Conservation (phyloP, 2,888 invertebrate genomes). For the Cephonodes hylas region DNA sequence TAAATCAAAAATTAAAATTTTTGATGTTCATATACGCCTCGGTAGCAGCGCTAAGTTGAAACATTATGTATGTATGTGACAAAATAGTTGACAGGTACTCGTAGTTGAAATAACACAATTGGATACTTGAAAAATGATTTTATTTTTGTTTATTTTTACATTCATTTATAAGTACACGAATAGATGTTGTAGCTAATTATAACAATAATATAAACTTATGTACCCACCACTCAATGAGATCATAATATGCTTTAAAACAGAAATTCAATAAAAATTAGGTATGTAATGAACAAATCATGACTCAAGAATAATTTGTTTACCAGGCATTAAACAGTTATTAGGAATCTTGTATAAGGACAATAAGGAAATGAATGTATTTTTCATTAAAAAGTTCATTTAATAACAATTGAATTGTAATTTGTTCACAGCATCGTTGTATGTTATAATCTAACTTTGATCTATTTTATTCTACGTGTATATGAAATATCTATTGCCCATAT, state of each 20-base stretch:
- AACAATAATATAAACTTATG: conserved; percentile 24
- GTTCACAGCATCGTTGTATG: conserved; percentile 30
- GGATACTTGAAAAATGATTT: conserved; percentile 48
- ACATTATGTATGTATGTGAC: not conserved
- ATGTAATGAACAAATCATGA: not conserved
- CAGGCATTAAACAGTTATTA: not conserved
- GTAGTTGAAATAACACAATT: conserved; percentile 11
- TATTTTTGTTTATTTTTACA: conserved; percentile 46
- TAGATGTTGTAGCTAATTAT: conserved; percentile 44
- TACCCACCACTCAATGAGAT: not conserved
- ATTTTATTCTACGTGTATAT: conserved; percentile 31
- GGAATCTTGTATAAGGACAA: not conserved
- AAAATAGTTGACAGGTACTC: not conserved
- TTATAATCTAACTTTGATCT: conserved; percentile 24
- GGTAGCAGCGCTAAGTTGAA: not conserved
- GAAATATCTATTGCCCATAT: conserved; percentile 19
- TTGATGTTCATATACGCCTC: too few species aligned
- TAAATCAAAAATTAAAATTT: too few species aligned
- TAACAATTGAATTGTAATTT: conserved; percentile 18
- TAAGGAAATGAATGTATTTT: not conserved
- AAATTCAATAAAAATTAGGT: not conserved
- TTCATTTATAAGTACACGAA: conserved; percentile 48
- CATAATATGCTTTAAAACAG: not conserved
- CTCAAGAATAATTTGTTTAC: not conserved
- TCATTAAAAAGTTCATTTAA: not conserved